phyloP scores from a whole-genome alignment of 2,113 vertebrate genomes.

The Lepus timidus region DNA sequence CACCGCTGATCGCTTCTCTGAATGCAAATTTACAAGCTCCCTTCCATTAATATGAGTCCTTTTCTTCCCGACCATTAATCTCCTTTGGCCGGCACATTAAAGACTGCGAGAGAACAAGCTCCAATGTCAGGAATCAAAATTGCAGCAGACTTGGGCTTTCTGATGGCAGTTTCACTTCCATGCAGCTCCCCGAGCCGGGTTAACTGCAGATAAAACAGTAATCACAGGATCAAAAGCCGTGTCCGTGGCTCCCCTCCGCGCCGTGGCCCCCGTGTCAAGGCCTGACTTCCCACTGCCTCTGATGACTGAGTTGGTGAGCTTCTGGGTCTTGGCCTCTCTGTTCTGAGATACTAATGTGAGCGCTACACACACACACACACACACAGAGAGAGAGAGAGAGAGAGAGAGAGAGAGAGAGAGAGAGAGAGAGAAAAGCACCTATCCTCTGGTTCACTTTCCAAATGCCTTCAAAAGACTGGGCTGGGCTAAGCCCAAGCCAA shows the following conservation, averaged over 20 bases:
- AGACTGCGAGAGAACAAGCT: conserved; percentile 79
- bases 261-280: neutral
- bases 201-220: neutral
- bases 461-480: no score
- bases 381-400: no score
- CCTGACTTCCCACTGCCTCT: neutral
- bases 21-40: conserved; percentile 79
- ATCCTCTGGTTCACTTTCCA: no score
- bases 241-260: neutral
- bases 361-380: no score
- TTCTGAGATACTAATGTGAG: neutral
- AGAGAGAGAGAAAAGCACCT: no score
- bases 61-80: conserved; percentile 70
- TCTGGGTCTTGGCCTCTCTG: neutral
- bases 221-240: neutral
- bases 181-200: neutral
- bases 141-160: neutral
- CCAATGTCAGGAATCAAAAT: conserved; percentile 29
- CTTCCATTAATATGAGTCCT: conserved; percentile 80
- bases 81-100: conserved; percentile 78
- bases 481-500: no score
- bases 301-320: neutral
- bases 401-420: no score
- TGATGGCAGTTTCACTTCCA: neutral
- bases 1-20: conserved; percentile 72